These are phyloP conservation scores for Candidula unifasciata DNA, from an alignment of 2,888 invertebrate species.

Conservation along the genomic window DNA sequence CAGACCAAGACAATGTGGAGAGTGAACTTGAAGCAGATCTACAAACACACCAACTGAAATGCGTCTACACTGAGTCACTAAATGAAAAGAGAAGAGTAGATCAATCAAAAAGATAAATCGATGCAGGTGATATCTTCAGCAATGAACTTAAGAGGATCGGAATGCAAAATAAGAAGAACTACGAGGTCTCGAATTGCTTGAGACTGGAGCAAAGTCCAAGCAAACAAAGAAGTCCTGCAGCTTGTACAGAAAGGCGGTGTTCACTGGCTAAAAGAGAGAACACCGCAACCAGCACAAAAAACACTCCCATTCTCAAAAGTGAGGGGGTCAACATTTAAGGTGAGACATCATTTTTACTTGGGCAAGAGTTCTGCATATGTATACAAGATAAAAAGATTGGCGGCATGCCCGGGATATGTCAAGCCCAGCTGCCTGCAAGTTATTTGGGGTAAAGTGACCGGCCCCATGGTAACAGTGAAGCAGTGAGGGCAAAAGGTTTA, in stretches of 20 bases:
- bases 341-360: conserved; percentile 90
- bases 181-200: no score
- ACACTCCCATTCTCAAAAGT: conserved; percentile 95
- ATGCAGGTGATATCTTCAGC: no score
- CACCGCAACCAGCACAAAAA: conserved; percentile 98
- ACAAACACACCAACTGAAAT: no score
- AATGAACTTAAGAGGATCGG: no score
- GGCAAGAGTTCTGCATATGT: conserved; percentile 98
- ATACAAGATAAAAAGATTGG: conserved; percentile 84
- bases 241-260: conserved; percentile 95
- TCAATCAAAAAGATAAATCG: no score
- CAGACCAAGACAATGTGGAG: no score
- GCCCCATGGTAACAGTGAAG: conserved; percentile 95
- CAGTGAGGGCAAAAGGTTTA: conserved; percentile 97
- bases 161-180: no score
- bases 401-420: conserved; percentile 77
- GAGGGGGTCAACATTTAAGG: conserved; percentile 90
- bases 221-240: no score
- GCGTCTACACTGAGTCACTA: no score
- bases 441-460: conserved; percentile 99
- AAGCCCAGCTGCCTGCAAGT: conserved; percentile 87
- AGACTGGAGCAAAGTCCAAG: no score
- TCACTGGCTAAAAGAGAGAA: conserved; percentile 93
- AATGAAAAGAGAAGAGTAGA: no score
- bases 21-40: no score